Evolutionary conservation across 2,888 invertebrate species (phyloP).

Genomic region (Ferrisia virgata): DNA sequence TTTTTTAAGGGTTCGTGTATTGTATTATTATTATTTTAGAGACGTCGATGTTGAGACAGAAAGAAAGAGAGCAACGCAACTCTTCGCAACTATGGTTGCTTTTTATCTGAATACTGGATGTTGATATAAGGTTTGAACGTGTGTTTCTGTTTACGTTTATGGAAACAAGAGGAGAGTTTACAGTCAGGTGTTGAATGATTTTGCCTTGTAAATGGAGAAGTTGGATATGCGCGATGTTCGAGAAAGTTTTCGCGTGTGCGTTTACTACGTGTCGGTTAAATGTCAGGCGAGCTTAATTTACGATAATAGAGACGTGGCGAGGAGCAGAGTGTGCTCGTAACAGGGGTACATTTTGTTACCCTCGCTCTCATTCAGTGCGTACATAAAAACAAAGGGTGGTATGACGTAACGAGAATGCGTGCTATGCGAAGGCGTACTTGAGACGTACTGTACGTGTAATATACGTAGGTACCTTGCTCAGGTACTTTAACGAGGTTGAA

Average conservation of each 20-base stretch:
- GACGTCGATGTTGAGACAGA: background rate
- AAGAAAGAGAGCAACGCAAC: too few relatives aligned
- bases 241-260: background rate
- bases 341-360: background rate
- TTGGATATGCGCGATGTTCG: background rate
- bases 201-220: background rate
- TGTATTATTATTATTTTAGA: background rate
- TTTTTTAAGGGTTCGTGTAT: background rate
- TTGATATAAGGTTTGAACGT: background rate
- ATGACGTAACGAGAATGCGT: background rate
- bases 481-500: background rate
- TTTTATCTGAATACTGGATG: background rate
- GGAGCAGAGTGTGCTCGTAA: background rate
- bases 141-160: background rate
- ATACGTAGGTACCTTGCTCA: background rate
- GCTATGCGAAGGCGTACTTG: background rate
- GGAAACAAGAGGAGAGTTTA: background rate
- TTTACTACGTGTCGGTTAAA: background rate
- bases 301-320: background rate
- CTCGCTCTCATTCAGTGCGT: too few relatives aligned
- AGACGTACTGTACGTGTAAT: too few relatives aligned
- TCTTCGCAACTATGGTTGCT: background rate
- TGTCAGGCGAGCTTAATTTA: conserved; percentile 5
- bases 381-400: background rate
- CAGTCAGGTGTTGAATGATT: background rate